phyloP scores from a whole-genome alignment of 92 coral and sea anemone genomes.

The Umimayanthus chanpuru region DNA sequence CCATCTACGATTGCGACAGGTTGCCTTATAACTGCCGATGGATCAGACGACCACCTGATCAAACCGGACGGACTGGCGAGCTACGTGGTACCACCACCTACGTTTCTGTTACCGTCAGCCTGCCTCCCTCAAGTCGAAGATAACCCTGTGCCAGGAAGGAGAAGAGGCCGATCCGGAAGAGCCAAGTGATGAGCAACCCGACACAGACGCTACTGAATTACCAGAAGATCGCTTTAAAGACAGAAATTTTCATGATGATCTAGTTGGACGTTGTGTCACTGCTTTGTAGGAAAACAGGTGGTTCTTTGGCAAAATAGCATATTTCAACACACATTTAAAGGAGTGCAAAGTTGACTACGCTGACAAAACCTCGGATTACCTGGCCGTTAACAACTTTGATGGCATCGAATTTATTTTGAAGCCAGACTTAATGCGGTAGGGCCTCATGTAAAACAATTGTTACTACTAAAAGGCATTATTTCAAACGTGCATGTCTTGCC shows the following conservation, averaged over 20 bases:
- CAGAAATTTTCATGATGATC: slow-evolving; percentile 16
- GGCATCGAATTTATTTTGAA: no score
- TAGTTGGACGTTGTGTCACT: slow-evolving; percentile 1
- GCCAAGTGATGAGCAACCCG: not conserved
- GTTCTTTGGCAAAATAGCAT: not conserved
- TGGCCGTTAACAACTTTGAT: no score
- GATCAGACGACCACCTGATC: no score
- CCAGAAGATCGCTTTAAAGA: slow-evolving; percentile 18
- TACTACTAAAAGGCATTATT: not conserved
- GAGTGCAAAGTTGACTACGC: not conserved
- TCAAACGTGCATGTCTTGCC: not conserved
- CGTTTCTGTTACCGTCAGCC: no score
- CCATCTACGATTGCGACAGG: not conserved
- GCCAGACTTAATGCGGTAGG: not conserved
- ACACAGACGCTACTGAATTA: slow-evolving; percentile 4
- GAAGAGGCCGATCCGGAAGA: no score
- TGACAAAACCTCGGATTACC: no score
- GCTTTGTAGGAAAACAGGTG: slow-evolving; percentile 4
- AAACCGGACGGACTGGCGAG: no score
- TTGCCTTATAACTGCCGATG: no score
- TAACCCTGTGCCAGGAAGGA: no score
- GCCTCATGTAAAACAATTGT: slow-evolving; percentile 11
- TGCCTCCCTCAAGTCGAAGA: no score
- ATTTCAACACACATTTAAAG: slow-evolving; percentile 2
- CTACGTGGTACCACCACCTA: no score